Percentiles rank a stretch among this genome's conserved stretches.
phyloP scores from a whole-genome alignment of 2,888 invertebrate species.

The Tridacna crocea region DNA sequence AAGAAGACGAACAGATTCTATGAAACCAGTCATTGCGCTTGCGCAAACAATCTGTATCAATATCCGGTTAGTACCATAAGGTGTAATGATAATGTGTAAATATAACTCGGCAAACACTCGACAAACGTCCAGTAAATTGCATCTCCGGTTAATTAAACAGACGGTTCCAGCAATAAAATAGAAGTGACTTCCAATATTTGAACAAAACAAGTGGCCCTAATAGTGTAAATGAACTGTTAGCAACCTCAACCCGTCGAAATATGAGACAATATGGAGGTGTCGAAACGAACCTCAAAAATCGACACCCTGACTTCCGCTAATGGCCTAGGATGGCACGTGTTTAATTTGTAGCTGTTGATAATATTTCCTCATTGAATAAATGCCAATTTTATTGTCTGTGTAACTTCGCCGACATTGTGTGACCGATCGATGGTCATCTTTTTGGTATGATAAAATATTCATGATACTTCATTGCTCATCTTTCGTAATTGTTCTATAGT shows the following conservation, averaged over 20 bases:
- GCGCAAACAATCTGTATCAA: background rate
- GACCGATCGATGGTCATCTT: too few relatives aligned
- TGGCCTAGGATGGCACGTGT: background rate
- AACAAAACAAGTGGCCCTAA: background rate
- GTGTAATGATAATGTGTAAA: background rate
- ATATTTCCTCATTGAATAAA: background rate
- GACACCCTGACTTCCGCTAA: background rate
- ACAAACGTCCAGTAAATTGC: background rate
- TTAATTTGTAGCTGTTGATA: background rate
- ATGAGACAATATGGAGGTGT: background rate
- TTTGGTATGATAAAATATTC: too few relatives aligned
- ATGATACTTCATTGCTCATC: too few relatives aligned
- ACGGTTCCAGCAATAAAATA: background rate
- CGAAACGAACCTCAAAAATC: background rate
- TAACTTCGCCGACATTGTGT: too few relatives aligned
- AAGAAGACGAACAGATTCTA: too few relatives aligned
- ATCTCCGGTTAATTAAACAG: background rate
- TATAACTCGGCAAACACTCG: background rate
- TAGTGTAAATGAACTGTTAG: background rate
- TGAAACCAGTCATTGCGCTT: background rate
- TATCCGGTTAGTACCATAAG: background rate
- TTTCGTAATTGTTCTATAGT: too few relatives aligned
- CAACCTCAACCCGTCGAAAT: background rate
- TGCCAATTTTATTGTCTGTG: background rate
- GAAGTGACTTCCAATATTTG: background rate